Conservation (phyloP, 2,797 vertebrate genomes). For the Pterois miles region DNA sequence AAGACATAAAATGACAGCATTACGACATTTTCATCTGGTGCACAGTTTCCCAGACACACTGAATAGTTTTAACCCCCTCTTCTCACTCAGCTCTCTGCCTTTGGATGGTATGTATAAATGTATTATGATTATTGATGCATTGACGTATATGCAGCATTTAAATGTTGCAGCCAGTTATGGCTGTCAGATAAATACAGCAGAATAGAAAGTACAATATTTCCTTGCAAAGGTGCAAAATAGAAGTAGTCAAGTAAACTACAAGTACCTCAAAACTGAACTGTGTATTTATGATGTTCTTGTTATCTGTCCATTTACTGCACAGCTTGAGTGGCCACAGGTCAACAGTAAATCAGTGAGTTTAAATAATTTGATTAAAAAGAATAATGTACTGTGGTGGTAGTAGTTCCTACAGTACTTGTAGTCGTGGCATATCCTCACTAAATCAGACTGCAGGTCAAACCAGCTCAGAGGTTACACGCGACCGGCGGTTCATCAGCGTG, state of each 20-base stretch:
- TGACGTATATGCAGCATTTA: no score
- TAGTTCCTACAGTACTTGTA: constrained; percentile 31
- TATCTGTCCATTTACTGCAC: constrained; percentile 32
- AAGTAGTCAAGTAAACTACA: background rate
- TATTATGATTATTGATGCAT: no score
- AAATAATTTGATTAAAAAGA: constrained; percentile 57
- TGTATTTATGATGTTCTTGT: constrained; percentile 30
- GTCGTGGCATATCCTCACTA: constrained; percentile 52
- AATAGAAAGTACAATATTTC: background rate
- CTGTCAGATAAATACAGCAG: background rate
- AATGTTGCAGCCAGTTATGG: background rate
- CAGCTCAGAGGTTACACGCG: constrained; percentile 56
- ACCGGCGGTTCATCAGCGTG: constrained; percentile 69
- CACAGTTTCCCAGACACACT: no score
- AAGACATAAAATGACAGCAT: no score
- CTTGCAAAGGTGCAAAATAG: background rate
- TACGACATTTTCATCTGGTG: no score
- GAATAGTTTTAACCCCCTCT: background rate
- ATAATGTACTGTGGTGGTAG: constrained; percentile 41
- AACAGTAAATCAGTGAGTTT: constrained; percentile 60
- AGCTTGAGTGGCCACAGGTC: constrained; percentile 26
- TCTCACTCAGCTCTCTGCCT: background rate
- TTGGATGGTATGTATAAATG: background rate
- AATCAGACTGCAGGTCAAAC: constrained; percentile 62
- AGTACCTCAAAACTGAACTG: background rate